Base-by-base conservation (phyloP, 2,797 vertebrate genomes). In the Crocidura indochinensis region DNA sequence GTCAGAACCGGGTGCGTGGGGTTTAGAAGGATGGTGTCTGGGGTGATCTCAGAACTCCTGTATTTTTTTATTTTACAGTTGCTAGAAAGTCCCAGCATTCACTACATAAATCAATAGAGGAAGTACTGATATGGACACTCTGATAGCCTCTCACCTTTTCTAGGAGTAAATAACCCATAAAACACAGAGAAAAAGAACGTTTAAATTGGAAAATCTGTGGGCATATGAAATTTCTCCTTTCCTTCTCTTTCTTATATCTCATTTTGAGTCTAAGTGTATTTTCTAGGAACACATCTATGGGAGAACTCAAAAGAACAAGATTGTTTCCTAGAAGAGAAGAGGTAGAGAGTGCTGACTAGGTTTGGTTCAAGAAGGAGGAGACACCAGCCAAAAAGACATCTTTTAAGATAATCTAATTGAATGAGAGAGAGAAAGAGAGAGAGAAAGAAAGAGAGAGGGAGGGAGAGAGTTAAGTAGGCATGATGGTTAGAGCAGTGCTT, bases 201-300 rank as follows among this genome's bases (percentile, higher is more conserved):
- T 67, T 20, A 49, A 24, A 76, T 79, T 11, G 31, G n/a, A n/a
- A 17, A 88, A 22, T n/a, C 29, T 47, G 10, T 79, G 62, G 31
- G 26, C 22, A 64, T 38, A 67, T 47, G n/a, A 44, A 11, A 82
- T 67, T 76, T 79, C n/a, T 51, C 26, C 76, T 67, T 62, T 19
- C 27, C 46, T 81, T 56, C 53, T 91, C 10, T 85, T 89, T 71
- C 20, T 84, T 22, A 27, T 49, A n/a, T 76, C 49, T 95, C 53
- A 75, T 87, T 90, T 91, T 82, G 9, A 53, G 7, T 53, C 19
- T 51, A 17, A 8, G 4, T 51, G 12, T 29, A 77, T 31, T 74
- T 91, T 88, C 65, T 47, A 81, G 65, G 27, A 29, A 82, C 60
- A 77, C 80, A 84, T 84, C n/a, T 71, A 84, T 64, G 82, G 51